Base-by-base conservation (phyloP, 2,888 invertebrate genomes). In the Eledona agricola region DNA sequence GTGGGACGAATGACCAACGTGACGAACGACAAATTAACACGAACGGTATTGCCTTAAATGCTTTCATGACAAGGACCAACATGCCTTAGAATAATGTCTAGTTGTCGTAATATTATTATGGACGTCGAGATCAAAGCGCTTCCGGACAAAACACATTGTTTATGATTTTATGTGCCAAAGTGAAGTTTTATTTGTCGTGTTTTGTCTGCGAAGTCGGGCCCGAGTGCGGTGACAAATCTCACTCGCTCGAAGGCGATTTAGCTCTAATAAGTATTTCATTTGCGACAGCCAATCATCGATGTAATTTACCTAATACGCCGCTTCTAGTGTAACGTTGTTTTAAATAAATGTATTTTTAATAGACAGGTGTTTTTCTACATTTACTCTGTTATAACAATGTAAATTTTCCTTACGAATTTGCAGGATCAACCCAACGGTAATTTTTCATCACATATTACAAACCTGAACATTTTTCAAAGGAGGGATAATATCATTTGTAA, bases 1-100 rank as follows among this genome's bases (percentile, higher is more conserved):
- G 58, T 88, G 88, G 88, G 88, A 88, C 77, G 88, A 88, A 67
- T 67, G 65, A 67, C 67, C 64, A 35, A 47, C 26, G 53, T 53
- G 42, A 43, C 45, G 16, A 29, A 35, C 20, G 40, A 37, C 25
- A 6, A n/a, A 11, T 12, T 11, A 6, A n/a, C 9, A 22, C 9
- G n/a, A 17, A 43, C 43, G 42, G 50, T 53, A 51, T 57, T 68
- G 67, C 67, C 67, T 68, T 68, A 67, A 57, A 59, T 54, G 61
- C 62, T 63, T 62, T 49, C 56, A 58, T 57, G 59, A 64, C 58
- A 71, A 64, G 74, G 74, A 74, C 74, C 74, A 74, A 74, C 63
- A 67, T 72, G 72, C 73, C 73, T 74, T 72, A 73, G 72, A 65
- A 59, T 26, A 49, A 38, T 45, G 10, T 45, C 38, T 52, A 40